Base-by-base conservation (phyloP, 1,140 invertebrate genomes). In the Lucilia sericata region DNA sequence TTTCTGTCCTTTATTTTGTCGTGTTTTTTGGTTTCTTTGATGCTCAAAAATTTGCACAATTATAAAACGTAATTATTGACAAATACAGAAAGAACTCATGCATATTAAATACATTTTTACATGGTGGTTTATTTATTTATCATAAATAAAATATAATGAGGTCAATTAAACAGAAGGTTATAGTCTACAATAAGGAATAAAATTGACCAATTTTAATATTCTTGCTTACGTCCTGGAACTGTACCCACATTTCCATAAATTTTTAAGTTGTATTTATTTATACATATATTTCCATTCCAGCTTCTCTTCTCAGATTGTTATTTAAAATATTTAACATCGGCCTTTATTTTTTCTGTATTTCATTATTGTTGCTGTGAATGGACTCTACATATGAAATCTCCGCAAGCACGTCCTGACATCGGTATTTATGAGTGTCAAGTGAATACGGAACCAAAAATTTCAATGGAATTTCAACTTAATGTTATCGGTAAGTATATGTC, bases 371-470 rank as follows among this genome's bases (percentile, higher is more conserved):
- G n/a, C 82, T 95, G 87, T 87, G 97, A 98, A 91, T 98, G 97
- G 97, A 97, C 96, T 74, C 91, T 98, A 83, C 96, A 97, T 91
- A 97, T 98, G 87, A 97, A 97, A 91, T 97, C 96, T 89, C 95
- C 97, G 2, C 95, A 97, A 90, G 92, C 95, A 84, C 93, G 95
- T n/a, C n/a, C n/a, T 87, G 97, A 98, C 91, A 95, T 95, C 14
- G 97, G 97, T 70, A 94, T 97, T 84, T 91, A 98, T 92, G 97
- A 98, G 91, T 98, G 97, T 91, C 96, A 98, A 93, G 95, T 98
- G 87, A 97, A 96, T 92, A 97, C 97, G 0, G 96, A 97, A 91
- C 96, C 96, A 51, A 97, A 97, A 92, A 97, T 97, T 94, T 97
- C 96, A 82, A 93, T 97, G 88, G 96, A 96, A 86, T 97, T 97